Base-by-base conservation (phyloP, 92 coral and sea anemone species). In the Micromussa lordhowensis region DNA sequence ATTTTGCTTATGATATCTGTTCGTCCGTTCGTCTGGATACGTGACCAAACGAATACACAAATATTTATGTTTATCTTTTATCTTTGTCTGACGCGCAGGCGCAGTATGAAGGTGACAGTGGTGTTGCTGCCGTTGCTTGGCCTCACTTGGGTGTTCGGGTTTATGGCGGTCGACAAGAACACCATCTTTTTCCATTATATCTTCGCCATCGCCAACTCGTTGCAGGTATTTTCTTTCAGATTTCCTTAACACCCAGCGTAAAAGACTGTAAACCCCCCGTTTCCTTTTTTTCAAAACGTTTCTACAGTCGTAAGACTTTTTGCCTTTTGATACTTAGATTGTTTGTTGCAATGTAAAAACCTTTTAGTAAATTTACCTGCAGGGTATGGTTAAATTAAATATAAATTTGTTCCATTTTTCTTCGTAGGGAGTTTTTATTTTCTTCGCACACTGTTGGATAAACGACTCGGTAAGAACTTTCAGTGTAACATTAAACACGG, bases 381-480 rank as follows among this genome's bases (percentile, higher is more conserved):
- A 15, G 3, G 16, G 10, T 26, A 22, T 32, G 10, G 38, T 3
- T 29, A 34, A 2, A 12, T 49, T 34, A 35, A 24, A 1, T 58
- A 17, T 19, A 40, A 44, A 44, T 44, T 11, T 58, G 21, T 29
- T 30, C 73, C 49, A 24, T 18, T 68, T 82, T 84, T 68, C 18
- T 28, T 61, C 59, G 19, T 90, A 95, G 98, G 98, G 98, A 19
- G 76, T 95, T 35, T 95, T 95, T 75, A 95, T 95, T 34, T 95
- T 95, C 90, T 78, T 95, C 79, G 98, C 98, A 7, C 98, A 95
- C 82, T 94, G 98, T 82, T 95, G 96, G 98, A 95, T 94, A 18
- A 95, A 95, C 90, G 98, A 95, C 85, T 85, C 92, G 93, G 98
- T 95, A 88, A 92, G 96, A 28, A 81, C 4, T 31, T 21, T 28